A percentile compares a stretch with the other conserved stretches of the same genome.
These are phyloP conservation scores for Chrysaora quinquecirrha DNA, from an alignment of 30 jellyfish, hydroid and myxozoan genomes.

Conservation along the genomic window DNA sequence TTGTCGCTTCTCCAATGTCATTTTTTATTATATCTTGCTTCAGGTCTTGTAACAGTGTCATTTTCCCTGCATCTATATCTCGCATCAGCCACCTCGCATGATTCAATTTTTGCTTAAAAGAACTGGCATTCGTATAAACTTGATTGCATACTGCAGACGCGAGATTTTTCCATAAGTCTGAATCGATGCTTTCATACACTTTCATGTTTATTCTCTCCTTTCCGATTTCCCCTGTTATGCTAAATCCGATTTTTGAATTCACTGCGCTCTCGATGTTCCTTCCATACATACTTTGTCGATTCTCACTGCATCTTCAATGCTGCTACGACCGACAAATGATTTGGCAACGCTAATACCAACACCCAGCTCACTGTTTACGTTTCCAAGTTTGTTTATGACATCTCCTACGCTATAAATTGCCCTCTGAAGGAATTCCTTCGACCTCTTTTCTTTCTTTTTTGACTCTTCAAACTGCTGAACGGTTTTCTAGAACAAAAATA, in stretches of 20 bases:
- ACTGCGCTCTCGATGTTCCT: slow-evolving; percentile 72
- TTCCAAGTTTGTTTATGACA: slow-evolving; percentile 62
- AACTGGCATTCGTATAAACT: slow-evolving; percentile 60
- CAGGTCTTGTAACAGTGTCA: slow-evolving; percentile 21
- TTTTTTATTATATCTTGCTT: slow-evolving; percentile 18
- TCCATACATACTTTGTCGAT: slow-evolving; percentile 62
- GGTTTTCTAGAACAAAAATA: slow-evolving; percentile 40
- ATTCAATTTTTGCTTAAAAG: slow-evolving; percentile 54
- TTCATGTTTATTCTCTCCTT: slow-evolving; percentile 27
- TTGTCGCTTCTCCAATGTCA: slow-evolving; percentile 59
- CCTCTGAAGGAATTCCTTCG: slow-evolving; percentile 68
- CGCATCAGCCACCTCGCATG: slow-evolving; percentile 46
- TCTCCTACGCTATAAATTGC: slow-evolving; percentile 79
- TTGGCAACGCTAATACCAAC: slow-evolving; percentile 74
- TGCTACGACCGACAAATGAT: slow-evolving; percentile 37
- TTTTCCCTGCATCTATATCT: slow-evolving; percentile 64
- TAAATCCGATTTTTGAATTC: slow-evolving; percentile 44
- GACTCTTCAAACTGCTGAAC: slow-evolving; percentile 52
- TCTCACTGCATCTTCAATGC: slow-evolving; percentile 41
- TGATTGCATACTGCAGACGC: slow-evolving; percentile 65
- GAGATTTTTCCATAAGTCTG: slow-evolving; percentile 51
- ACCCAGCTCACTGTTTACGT: slow-evolving; percentile 58
- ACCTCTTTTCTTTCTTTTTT: slow-evolving; percentile 45
- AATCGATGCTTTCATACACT: slow-evolving; percentile 63
- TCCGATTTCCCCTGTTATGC: slow-evolving; percentile 35